Evolutionary conservation across 1,140 invertebrate genomes (phyloP).

Genomic region (Drosophila rhopaloa): DNA sequence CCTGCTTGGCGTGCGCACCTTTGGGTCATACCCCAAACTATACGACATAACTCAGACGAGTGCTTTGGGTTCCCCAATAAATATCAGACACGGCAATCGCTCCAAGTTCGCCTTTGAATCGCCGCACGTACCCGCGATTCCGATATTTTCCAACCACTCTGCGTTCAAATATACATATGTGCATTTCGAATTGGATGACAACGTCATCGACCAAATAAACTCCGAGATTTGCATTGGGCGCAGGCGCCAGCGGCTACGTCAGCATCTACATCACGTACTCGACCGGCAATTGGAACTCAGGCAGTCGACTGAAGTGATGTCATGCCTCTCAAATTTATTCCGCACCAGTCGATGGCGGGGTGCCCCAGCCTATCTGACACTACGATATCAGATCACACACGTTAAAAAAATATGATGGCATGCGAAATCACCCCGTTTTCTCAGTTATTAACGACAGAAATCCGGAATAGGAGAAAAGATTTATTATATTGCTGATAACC

Average conservation of each 20-base stretch:
- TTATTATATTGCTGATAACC: neutral
- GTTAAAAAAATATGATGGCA: neutral
- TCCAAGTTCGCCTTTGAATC: constrained; percentile 54
- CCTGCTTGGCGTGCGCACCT: constrained; percentile 30
- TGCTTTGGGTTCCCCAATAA: constrained; percentile 7
- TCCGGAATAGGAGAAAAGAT: too few relatives aligned
- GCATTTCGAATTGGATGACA: constrained; percentile 52
- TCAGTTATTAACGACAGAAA: neutral
- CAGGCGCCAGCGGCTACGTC: constrained; percentile 73
- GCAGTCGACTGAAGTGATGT: constrained; percentile 68
- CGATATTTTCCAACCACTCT: constrained; percentile 27
- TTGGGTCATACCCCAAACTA: constrained; percentile 28
- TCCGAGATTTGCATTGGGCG: constrained; percentile 59
- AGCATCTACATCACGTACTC: constrained; percentile 58
- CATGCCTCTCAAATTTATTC: constrained; percentile 72
- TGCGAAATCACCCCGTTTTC: neutral
- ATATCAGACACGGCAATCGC: constrained; percentile 62
- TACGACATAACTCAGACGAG: constrained; percentile 52
- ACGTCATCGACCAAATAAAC: constrained; percentile 67
- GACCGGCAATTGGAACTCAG: constrained; percentile 43
- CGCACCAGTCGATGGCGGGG: constrained; percentile 22
- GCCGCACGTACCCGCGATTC: constrained; percentile 54
- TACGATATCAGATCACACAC: constrained; percentile 13
- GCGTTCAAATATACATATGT: constrained; percentile 12
- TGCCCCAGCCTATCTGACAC: constrained; percentile 47